phyloP scores from a whole-genome alignment of 64 coral and sea anemone species.

The Pocillopora damicornis region DNA sequence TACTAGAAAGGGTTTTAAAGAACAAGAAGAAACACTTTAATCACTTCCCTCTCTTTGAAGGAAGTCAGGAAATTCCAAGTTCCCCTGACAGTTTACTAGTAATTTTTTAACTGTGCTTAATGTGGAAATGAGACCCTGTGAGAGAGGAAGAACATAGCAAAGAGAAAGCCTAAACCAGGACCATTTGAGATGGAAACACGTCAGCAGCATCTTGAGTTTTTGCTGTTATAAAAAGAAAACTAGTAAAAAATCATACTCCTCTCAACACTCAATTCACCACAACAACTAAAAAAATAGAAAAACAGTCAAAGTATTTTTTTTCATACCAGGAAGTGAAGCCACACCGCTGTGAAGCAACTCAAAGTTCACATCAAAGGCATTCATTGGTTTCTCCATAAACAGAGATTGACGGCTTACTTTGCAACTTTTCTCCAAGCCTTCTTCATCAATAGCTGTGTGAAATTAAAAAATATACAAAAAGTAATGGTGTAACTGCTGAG shows the following conservation, averaged over 20 bases:
- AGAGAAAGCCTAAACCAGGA: too few relatives aligned
- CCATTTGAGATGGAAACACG: too few relatives aligned
- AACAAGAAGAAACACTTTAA: too few relatives aligned
- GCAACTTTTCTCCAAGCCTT: constrained; percentile 46
- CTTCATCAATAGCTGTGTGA: constrained; percentile 57
- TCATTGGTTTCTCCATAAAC: constrained; percentile 82
- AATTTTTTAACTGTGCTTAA: too few relatives aligned
- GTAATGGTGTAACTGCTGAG: not conserved
- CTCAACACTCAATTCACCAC: not conserved
- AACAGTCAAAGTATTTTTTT: not conserved
- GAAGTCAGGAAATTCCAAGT: too few relatives aligned
- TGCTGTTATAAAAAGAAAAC: not conserved
- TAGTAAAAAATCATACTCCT: not conserved
- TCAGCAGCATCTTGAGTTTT: not conserved
- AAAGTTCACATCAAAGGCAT: constrained; percentile 93
- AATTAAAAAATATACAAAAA: not conserved
- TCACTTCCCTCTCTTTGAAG: too few relatives aligned
- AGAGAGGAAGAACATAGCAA: too few relatives aligned
- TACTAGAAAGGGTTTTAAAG: too few relatives aligned
- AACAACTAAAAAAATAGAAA: not conserved
- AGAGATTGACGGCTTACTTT: constrained; percentile 71
- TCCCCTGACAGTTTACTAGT: too few relatives aligned
- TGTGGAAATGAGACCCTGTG: too few relatives aligned
- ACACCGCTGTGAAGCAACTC: constrained; percentile 88
- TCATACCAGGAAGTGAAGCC: constrained; percentile 84